Evolutionary conservation across 2,113 vertebrate genomes (phyloP).

Genomic region (Burhinus bistriatus): DNA sequence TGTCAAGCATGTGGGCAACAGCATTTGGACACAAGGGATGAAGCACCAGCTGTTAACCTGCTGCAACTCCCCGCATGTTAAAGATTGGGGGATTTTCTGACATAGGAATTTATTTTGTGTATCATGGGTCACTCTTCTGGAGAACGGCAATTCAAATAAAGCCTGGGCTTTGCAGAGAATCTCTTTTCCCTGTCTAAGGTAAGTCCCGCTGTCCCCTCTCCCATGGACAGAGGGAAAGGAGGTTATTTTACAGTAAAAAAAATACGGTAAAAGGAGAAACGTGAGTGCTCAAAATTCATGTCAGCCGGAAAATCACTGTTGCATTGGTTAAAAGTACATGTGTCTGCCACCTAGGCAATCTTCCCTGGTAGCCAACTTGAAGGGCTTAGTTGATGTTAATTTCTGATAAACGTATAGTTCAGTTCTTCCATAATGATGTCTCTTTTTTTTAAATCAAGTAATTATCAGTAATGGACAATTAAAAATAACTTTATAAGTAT

Average conservation of each 20-base stretch:
- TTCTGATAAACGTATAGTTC: neutral
- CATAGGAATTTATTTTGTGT: neutral
- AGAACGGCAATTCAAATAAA: neutral
- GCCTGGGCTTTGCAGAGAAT: neutral
- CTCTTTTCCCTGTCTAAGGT: neutral
- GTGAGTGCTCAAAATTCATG: neutral
- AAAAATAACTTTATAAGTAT: slow-evolving; percentile 22
- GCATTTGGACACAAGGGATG: neutral
- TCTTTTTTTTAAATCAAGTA: neutral
- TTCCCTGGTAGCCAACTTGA: neutral
- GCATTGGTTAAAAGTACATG: neutral
- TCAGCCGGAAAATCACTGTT: neutral
- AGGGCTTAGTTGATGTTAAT: neutral
- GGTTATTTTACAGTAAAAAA: neutral
- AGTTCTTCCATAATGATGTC: neutral
- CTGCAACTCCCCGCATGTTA: neutral
- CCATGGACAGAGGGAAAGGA: neutral
- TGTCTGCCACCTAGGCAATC: neutral
- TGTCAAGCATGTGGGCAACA: slow-evolving; percentile 44
- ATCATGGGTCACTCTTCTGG: neutral
- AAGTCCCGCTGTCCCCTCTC: neutral
- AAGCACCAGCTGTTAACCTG: neutral
- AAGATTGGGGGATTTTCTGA: neutral
- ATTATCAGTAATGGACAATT: slow-evolving; percentile 28
- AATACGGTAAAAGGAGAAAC: neutral